These are phyloP conservation scores for Euschistus heros DNA, from an alignment of 1,140 invertebrate genomes.

Conservation along the genomic window DNA sequence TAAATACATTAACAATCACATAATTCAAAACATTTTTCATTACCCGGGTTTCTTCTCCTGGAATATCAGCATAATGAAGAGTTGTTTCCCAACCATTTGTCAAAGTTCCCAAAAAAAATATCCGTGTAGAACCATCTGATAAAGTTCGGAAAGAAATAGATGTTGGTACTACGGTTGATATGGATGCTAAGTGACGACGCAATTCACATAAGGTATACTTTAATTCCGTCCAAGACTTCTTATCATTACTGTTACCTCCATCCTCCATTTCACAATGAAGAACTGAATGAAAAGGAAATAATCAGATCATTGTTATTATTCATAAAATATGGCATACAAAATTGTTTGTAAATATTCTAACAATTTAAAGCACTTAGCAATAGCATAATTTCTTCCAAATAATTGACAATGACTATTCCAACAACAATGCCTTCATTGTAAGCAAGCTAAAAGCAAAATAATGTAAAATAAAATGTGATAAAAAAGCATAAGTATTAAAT, in stretches of 20 bases:
- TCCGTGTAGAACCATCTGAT: conserved; percentile 61
- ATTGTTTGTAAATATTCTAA: too few relatives aligned
- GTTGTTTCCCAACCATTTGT: conserved; percentile 79
- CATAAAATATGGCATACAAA: too few relatives aligned
- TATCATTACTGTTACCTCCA: conserved; percentile 20
- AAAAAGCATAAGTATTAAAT: too few relatives aligned
- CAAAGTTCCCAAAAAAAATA: conserved; percentile 81
- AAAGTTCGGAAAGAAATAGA: conserved; percentile 67
- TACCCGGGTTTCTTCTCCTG: conserved; percentile 39
- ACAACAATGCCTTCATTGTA: too few relatives aligned
- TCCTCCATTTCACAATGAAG: conserved; percentile 28
- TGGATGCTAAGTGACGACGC: conserved; percentile 58
- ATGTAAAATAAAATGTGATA: too few relatives aligned
- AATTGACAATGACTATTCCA: too few relatives aligned
- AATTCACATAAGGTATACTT: conserved; percentile 69
- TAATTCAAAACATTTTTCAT: neutral
- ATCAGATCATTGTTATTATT: too few relatives aligned
- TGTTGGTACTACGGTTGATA: conserved; percentile 62
- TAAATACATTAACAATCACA: neutral
- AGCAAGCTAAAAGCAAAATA: too few relatives aligned
- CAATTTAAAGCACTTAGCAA: too few relatives aligned
- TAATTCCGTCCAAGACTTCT: conserved; percentile 64
- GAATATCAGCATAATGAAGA: conserved; percentile 72
- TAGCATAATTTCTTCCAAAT: too few relatives aligned
- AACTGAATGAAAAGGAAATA: neutral